Percentiles rank a stretch among this genome's conserved stretches.
These are phyloP conservation scores for Eutrigla gurnardus DNA, from an alignment of 2,797 vertebrate species.

Conservation along the genomic window DNA sequence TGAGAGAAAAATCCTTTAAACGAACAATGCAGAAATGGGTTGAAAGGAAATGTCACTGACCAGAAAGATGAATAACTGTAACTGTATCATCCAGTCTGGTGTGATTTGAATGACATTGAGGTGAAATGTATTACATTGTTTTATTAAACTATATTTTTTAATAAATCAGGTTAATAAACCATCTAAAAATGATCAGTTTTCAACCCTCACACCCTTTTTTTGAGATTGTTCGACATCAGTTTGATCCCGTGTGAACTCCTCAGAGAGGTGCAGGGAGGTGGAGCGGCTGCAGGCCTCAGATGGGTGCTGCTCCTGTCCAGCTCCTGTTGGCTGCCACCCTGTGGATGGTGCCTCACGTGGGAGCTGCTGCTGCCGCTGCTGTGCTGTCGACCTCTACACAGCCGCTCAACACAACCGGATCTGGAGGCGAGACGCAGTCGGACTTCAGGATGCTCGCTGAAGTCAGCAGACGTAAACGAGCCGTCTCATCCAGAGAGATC, in stretches of 20 bases:
- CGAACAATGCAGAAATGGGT: neutral
- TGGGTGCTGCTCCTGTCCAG: conserved; percentile 65
- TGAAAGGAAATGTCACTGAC: neutral
- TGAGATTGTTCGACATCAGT: neutral
- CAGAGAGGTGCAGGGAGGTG: conserved; percentile 26
- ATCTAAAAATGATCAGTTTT: too few relatives aligned
- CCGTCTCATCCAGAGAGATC: conserved; percentile 86
- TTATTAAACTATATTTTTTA: too few relatives aligned
- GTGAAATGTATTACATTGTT: too few relatives aligned
- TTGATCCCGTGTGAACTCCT: neutral
- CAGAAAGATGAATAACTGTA: neutral
- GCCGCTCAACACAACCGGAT: conserved; percentile 37
- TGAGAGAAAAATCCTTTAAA: neutral
- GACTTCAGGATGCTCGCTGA: conserved; percentile 39
- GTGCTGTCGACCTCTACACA: conserved; percentile 73
- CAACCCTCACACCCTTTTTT: too few relatives aligned
- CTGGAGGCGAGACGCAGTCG: conserved; percentile 25
- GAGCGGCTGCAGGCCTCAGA: conserved; percentile 62
- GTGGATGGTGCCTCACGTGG: conserved; percentile 78
- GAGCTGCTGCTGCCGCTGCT: conserved; percentile 47
- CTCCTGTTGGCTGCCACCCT: conserved; percentile 83
- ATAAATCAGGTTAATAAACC: too few relatives aligned
- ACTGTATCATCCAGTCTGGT: neutral
- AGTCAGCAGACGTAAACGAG: conserved; percentile 71
- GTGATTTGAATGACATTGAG: neutral